These are phyloP conservation scores for Alsophila aescularia DNA, from an alignment of 2,888 invertebrate species.

Conservation along the genomic window DNA sequence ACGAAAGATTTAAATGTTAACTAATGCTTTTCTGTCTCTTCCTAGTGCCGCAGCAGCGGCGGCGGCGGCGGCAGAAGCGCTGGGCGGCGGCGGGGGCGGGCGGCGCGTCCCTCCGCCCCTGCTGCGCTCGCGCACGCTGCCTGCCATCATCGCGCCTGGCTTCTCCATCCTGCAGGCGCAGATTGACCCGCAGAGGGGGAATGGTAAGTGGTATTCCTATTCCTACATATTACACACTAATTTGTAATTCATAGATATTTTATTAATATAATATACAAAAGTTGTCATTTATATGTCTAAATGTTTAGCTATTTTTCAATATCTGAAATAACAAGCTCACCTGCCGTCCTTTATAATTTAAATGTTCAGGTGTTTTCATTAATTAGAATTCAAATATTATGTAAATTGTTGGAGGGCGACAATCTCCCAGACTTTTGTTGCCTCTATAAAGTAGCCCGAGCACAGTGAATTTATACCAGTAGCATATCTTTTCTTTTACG, in stretches of 20 bases:
- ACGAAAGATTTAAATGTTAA: neutral
- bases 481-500: neutral
- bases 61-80: conserved; percentile 82
- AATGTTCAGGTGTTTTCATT: conserved; percentile 25
- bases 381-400: conserved; percentile 42
- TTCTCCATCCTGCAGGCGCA: conserved; percentile 92
- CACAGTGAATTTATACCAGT: neutral
- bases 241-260: no score
- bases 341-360: conserved; percentile 15
- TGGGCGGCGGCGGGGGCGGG: conserved; percentile 76
- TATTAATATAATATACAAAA: no score
- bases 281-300: no score
- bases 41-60: conserved; percentile 71
- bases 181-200: conserved; percentile 87
- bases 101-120: conserved; percentile 88
- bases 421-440: conserved; percentile 8
- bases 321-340: conserved; percentile 1
- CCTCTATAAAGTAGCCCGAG: conserved; percentile 4
- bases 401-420: conserved; percentile 30
- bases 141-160: conserved; percentile 94
- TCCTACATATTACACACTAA: neutral
- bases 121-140: conserved; percentile 92
- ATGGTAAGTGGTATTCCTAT: conserved; percentile 55
- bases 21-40: neutral
- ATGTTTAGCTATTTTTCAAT: conserved; percentile 5